A percentile compares a stretch with the other conserved stretches of the same genome.
Evolutionary conservation across 2,113 vertebrate species (phyloP).

Genomic region (Otis tarda): DNA sequence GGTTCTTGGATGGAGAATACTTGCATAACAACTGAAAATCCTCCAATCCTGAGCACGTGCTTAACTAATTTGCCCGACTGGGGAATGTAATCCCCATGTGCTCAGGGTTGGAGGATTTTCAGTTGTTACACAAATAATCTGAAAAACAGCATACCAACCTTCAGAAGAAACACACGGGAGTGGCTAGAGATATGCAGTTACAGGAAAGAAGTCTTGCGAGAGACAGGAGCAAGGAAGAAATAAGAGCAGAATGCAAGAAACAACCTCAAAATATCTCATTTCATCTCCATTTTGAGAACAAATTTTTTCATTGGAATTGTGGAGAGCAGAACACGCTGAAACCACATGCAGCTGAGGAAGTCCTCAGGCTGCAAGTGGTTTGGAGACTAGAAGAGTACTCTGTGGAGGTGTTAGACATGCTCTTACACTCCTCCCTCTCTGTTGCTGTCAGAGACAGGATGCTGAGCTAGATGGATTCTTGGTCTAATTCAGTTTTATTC

Average conservation of each 20-base stretch:
- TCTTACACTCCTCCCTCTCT: background rate
- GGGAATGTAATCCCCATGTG: background rate
- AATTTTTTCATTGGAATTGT: background rate
- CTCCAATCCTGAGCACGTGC: background rate
- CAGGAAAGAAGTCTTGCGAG: background rate
- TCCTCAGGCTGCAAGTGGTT: background rate
- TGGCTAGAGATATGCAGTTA: background rate
- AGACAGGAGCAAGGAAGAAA: background rate
- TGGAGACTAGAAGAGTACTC: background rate
- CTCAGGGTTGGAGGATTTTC: background rate
- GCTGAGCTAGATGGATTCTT: background rate
- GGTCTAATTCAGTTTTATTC: background rate
- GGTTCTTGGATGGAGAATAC: background rate
- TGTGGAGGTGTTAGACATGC: background rate
- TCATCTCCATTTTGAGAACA: background rate
- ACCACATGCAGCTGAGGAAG: background rate
- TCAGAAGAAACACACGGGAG: background rate
- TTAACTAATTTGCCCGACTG: background rate
- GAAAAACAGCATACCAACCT: background rate
- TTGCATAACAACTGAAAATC: background rate
- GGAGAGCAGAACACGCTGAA: background rate
- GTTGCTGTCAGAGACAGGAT: background rate
- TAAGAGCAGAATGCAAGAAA: background rate
- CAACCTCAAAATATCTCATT: background rate
- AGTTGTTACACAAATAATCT: background rate